These are phyloP conservation scores for Diarsia rubi DNA, from an alignment of 2,888 invertebrate genomes.

Conservation along the genomic window DNA sequence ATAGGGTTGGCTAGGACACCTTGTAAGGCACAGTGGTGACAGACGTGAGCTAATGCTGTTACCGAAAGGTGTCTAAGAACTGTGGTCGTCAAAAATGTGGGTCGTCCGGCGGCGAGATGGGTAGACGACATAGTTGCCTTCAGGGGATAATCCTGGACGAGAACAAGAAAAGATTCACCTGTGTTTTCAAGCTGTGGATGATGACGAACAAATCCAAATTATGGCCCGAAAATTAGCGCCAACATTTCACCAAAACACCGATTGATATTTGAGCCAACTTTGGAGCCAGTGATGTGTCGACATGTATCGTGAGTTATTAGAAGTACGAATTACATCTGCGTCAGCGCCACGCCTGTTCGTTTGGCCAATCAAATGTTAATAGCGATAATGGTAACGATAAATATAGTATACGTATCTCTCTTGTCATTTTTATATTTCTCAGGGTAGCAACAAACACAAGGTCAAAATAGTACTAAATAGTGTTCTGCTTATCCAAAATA, in stretches of 20 bases:
- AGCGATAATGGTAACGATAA: conserved; percentile 11
- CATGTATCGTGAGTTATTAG: conserved; percentile 27
- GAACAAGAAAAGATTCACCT: no score
- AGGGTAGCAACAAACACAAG: not conserved
- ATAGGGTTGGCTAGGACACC: no score
- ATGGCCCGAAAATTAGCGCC: not conserved
- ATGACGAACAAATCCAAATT: not conserved
- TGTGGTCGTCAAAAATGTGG: no score
- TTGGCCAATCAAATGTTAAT: conserved; percentile 49
- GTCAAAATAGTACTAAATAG: not conserved
- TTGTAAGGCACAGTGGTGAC: no score
- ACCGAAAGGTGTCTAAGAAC: no score
- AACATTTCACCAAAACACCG: not conserved
- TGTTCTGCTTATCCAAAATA: not conserved
- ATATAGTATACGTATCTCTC: not conserved
- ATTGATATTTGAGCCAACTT: conserved; percentile 18
- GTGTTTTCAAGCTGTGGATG: no score
- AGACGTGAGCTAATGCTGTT: no score
- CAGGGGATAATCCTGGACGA: no score
- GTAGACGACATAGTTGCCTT: no score
- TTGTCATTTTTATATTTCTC: not conserved
- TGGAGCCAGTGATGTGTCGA: conserved; percentile 10
- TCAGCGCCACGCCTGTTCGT: conserved; percentile 60
- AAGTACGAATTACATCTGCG: conserved; percentile 35
- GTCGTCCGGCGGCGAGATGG: no score